Conservation (phyloP, 2,797 vertebrate genomes). For the Steatocranus sp. region DNA sequence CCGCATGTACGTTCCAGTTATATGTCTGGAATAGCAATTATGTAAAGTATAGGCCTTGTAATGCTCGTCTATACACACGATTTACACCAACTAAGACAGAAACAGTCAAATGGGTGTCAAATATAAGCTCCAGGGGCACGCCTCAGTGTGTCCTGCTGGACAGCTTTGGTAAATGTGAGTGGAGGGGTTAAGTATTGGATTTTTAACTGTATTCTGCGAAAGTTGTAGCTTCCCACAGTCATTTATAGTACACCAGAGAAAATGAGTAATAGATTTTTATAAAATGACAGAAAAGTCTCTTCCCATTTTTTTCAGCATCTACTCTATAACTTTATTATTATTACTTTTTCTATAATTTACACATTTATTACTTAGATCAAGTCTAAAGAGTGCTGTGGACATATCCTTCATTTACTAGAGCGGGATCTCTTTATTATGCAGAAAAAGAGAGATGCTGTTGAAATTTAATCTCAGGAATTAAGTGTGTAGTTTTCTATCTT, state of each 20-base stretch:
- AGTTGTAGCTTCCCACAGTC: neutral
- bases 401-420: neutral
- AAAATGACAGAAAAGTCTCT: neutral
- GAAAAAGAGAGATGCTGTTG: neutral
- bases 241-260: neutral
- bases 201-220: neutral
- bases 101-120: neutral
- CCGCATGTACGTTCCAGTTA: neutral
- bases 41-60: neutral
- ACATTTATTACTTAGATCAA: neutral
- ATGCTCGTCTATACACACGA: neutral
- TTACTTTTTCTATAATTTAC: neutral
- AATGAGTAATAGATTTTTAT: rapidly evolving
- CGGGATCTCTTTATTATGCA: neutral
- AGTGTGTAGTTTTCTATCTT: neutral
- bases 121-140: neutral
- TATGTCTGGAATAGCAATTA: neutral
- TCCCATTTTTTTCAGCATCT: neutral
- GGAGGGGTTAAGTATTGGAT: neutral
- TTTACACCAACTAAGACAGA: neutral
- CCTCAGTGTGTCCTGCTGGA: neutral
- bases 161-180: neutral
- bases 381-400: neutral
- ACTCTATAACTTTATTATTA: neutral
- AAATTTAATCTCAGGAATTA: neutral